Percentiles rank a stretch among this genome's conserved stretches.
These are phyloP conservation scores for Homarus americanus DNA, from an alignment of 1,140 invertebrate species.

Conservation along the genomic window DNA sequence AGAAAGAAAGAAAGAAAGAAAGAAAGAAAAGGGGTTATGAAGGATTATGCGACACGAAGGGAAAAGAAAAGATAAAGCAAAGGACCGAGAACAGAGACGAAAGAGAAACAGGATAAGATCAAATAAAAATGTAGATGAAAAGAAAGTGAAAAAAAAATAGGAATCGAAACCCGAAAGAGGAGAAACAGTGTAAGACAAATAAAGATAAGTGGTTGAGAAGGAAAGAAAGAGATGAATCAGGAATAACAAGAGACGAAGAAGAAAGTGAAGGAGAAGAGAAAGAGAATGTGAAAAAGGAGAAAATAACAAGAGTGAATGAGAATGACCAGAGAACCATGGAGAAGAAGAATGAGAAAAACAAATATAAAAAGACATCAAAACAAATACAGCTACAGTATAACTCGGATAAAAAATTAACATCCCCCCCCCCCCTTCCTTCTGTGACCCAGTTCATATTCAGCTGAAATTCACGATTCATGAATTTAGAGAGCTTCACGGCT, in stretches of 20 bases:
- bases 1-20: not conserved
- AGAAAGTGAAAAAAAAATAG: not conserved
- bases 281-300: too few species aligned
- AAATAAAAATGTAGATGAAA: not conserved
- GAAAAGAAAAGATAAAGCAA: not conserved
- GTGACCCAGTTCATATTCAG: too few species aligned
- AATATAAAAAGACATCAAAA: not conserved
- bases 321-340: not conserved
- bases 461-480: too few species aligned
- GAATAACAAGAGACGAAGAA: not conserved
- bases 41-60: not conserved
- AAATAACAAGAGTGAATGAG: not conserved
- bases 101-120: not conserved
- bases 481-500: too few species aligned
- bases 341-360: not conserved
- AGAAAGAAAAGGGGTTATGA: not conserved
- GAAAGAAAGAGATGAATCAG: not conserved
- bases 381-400: too few species aligned
- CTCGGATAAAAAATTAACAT: too few species aligned
- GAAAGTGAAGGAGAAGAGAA: too few species aligned
- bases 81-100: not conserved
- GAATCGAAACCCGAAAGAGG: not conserved
- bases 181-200: not conserved
- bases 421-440: too few species aligned
- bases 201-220: not conserved